phyloP scores from a whole-genome alignment of 2,888 invertebrate genomes.

The Caenorhabditis becei region DNA sequence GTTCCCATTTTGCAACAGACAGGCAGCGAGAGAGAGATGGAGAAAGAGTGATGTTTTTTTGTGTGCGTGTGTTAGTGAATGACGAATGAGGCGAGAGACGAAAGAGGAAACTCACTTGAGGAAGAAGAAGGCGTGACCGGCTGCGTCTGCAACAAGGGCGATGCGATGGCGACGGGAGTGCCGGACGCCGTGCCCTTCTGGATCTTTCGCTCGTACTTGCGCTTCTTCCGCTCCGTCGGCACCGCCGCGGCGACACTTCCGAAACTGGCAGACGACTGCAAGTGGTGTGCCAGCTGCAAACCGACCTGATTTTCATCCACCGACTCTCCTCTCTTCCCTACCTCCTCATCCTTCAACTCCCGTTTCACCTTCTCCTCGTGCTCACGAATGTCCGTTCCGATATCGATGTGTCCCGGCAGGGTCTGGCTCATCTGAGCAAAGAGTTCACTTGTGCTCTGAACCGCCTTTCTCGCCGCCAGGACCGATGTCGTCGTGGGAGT shows the following conservation, averaged over 20 bases:
- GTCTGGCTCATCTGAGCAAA: conserved; percentile 76
- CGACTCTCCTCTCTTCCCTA: conserved; percentile 9
- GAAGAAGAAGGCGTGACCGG: conserved; percentile 42
- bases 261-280: conserved; percentile 43
- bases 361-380: conserved; percentile 71
- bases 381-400: conserved; percentile 67
- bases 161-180: conserved; percentile 38
- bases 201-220: conserved; percentile 71
- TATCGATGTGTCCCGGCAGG: conserved; percentile 72
- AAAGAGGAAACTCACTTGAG: conserved; percentile 36
- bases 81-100: not conserved
- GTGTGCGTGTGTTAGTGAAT: conserved; percentile 7
- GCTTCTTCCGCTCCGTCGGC: conserved; percentile 65
- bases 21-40: not conserved
- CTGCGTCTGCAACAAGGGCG: conserved; percentile 35
- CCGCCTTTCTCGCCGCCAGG: conserved; percentile 62
- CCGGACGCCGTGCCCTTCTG: conserved; percentile 39
- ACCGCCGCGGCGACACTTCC: conserved; percentile 14
- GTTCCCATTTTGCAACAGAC: not conserved
- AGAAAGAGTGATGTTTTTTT: conserved; percentile 12
- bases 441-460: conserved; percentile 68
- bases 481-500: conserved; percentile 57
- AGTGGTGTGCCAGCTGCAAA: conserved; percentile 59
- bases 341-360: conserved; percentile 71
- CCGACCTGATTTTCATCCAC: not conserved